Base-by-base conservation (phyloP, 1,140 invertebrate genomes). In the Aphidius ervi region DNA sequence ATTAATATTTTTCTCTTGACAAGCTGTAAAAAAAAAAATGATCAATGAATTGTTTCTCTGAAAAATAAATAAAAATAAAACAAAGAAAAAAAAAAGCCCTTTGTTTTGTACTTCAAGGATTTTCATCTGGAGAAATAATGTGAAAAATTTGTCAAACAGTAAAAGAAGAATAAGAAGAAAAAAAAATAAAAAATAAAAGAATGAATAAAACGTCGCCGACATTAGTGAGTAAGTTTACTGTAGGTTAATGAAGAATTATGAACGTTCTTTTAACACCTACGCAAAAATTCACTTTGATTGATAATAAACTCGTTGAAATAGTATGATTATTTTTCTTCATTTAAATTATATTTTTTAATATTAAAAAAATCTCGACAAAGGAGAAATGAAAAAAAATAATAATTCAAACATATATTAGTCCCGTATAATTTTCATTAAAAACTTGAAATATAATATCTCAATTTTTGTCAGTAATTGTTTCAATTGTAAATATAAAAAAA, bases 181-280 rank as follows among this genome's bases (percentile, higher is more conserved):
- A 8, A 37, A 1, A 31, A n/a, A n/a, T n/a, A n/a, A n/a, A 40
- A 46, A 56, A 62, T 31, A 31, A 63, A 58, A 62, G 39, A 43
- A 7, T 43, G 46, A n/a, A 47, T 43, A 49, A 16, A 64, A 62
- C 64, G 66, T 60, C 65, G 54, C 45, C 59, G 49, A 59, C 62
- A 63, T 68, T 68, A 70, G 63, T 55, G 60, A 62, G 50, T 10
- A 56, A 63, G 63, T 70, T 64, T 63, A 55, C 55, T 40, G 47
- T 4, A 20, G 47, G 47, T 9, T 56, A 60, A 56, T 9, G 23
- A 45, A 62, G 63, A 67, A 45, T 67, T 69, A 68, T 65, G 49
- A 41, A 53, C 39, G 39, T 53, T 9, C 9, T 50, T 23, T 31
- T 23, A 4, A 50, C 31, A 37, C 23, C 23, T 31, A 31, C 23